Evolutionary conservation across 2,113 vertebrate genomes (phyloP).

Genomic region (Cervus canadensis): DNA sequence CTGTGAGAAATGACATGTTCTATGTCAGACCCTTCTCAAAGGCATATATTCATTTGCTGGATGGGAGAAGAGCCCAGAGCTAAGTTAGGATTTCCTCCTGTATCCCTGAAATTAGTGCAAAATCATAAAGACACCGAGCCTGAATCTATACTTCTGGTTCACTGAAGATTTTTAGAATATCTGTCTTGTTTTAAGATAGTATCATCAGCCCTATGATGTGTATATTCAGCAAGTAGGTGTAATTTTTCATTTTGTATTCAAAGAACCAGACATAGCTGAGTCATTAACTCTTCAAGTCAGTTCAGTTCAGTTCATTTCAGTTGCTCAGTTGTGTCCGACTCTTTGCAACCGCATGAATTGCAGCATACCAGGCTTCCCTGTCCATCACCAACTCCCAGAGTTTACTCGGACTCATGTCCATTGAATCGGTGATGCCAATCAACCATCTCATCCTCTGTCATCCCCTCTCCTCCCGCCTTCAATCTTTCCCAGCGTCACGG

Average conservation of each 20-base stretch:
- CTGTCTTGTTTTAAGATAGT: slow-evolving; percentile 4
- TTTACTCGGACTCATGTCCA: not conserved
- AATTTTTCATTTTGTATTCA: not conserved
- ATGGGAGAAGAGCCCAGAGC: not conserved
- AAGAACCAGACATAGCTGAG: not conserved
- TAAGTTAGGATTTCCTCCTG: not conserved
- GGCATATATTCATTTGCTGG: not conserved
- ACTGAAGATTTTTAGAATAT: not conserved
- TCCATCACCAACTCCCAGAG: not conserved
- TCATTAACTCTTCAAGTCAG: not conserved
- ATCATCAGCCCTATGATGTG: not conserved
- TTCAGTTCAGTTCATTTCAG: not conserved
- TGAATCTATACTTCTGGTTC: not conserved
- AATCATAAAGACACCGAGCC: not conserved
- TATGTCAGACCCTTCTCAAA: not conserved
- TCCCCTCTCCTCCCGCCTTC: not conserved
- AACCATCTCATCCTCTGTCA: not conserved
- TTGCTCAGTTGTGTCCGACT: not conserved
- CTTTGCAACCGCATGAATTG: not conserved
- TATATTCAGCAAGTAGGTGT: not conserved
- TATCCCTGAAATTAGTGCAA: not conserved
- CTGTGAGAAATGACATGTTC: not conserved
- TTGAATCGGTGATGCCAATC: not conserved
- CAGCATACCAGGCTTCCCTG: not conserved
- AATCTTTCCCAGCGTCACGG: not conserved